phyloP scores from a whole-genome alignment of 2,797 vertebrate genomes.

The Ara ararauna region DNA sequence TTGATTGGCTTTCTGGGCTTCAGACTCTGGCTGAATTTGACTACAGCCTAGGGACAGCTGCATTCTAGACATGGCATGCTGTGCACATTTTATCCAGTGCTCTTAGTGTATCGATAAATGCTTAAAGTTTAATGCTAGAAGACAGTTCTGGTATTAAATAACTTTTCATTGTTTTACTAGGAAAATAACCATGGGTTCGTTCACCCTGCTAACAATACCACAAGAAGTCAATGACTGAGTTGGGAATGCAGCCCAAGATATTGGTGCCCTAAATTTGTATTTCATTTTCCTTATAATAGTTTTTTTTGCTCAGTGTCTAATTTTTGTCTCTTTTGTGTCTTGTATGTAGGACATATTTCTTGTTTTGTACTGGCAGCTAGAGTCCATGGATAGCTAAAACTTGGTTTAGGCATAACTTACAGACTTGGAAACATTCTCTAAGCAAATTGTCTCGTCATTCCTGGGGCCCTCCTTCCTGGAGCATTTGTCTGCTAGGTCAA shows the following conservation, averaged over 20 bases:
- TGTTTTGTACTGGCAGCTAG: neutral
- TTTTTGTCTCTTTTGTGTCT: neutral
- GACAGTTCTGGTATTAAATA: neutral
- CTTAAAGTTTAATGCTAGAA: neutral
- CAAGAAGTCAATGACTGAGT: neutral
- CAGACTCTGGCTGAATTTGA: neutral
- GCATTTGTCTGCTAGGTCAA: neutral
- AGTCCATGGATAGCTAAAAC: neutral
- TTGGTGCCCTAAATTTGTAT: neutral
- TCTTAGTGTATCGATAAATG: neutral
- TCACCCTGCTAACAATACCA: neutral
- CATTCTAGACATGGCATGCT: neutral
- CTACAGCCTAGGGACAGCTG: neutral
- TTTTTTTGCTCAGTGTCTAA: slow-evolving; percentile 3
- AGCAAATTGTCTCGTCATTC: neutral
- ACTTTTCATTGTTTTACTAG: neutral
- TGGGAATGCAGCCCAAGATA: neutral
- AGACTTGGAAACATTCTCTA: neutral
- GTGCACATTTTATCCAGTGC: neutral
- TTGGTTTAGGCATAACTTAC: neutral
- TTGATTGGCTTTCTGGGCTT: neutral
- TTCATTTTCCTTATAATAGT: neutral
- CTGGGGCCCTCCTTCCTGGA: neutral
- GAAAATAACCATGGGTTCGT: neutral
- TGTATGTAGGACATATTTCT: neutral